phyloP scores from a whole-genome alignment of 2,888 invertebrate species.

The Tetragonisca angustula region DNA sequence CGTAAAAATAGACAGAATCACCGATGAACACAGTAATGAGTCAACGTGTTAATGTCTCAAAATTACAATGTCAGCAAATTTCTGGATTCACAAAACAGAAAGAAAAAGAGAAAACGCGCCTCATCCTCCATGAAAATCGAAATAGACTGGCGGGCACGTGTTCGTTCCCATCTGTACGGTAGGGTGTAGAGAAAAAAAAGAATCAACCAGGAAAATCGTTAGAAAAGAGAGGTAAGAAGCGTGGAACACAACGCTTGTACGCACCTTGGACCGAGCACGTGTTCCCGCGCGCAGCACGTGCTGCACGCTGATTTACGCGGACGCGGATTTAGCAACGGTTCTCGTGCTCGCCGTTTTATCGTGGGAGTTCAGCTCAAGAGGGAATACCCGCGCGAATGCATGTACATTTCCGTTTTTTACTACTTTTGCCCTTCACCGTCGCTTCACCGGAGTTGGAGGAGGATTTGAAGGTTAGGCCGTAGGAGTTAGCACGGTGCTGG shows the following conservation, averaged over 20 bases:
- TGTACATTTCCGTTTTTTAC: not conserved
- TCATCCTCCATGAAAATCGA: not conserved
- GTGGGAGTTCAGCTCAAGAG: not conserved
- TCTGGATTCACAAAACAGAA: not conserved
- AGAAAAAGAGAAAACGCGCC: no score
- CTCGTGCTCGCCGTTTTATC: conserved; percentile 3
- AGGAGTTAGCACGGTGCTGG: not conserved
- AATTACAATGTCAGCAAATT: not conserved
- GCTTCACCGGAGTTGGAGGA: not conserved
- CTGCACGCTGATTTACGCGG: conserved; percentile 61
- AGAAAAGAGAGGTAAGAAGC: conserved; percentile 21
- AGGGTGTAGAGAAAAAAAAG: not conserved
- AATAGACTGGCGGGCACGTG: not conserved
- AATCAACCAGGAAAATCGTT: not conserved
- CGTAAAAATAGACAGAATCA: no score
- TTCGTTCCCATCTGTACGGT: not conserved
- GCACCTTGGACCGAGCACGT: conserved; percentile 39
- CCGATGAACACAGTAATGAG: no score
- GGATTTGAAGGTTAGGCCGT: not conserved
- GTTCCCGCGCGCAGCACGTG: conserved; percentile 50
- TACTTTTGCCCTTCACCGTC: not conserved
- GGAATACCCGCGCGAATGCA: not conserved
- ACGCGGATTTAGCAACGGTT: conserved; percentile 57
- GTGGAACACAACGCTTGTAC: conserved; percentile 19
- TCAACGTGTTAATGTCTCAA: no score